Base-by-base conservation (phyloP, 2,888 invertebrate genomes). In the Isotomurus palustris region DNA sequence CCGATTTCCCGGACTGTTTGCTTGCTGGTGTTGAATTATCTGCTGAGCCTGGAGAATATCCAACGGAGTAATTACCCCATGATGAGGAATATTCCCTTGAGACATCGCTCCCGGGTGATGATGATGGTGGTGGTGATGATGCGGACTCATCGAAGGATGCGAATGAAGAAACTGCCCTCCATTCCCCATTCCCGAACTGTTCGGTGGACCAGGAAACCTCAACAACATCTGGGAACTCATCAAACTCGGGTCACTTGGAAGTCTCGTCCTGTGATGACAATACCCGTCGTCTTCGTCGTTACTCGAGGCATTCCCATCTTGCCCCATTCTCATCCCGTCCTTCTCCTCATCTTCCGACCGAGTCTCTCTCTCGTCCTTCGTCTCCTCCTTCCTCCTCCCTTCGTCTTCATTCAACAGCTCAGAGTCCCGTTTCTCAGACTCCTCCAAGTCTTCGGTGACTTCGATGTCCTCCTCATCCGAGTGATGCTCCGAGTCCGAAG, bases 391-490 rank as follows among this genome's bases (percentile, higher is more conserved):
- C 60, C n/a, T 56, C 40, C 21, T 53, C 32, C 22, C 41, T 19
- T 24, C 41, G 28, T 12, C 19, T 35, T 29, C 32, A 53, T 51
- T 47, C 3, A 47, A 43, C 44, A 43, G 29, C 28, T 52, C 47
- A 12, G 38, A 35, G 12, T 50, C 56, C 6, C 40, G n/a, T 45
- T 12, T 25, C 49, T 19, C 48, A 47, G 24, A 17, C 51, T 19
- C 38, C 35, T 24, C 25, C 22, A 4, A 53, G n/a, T 60, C 59
- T 43, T 64, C 64, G 0, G 60, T 58, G 14, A 64, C 67, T 36
- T 64, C 69, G 38, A 62, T 62, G 24, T 55, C 58, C 52, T 67
- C 63, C 35, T 62, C 62, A n/a, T n/a, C n/a, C n/a, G n/a, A n/a
- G n/a, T n/a, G n/a, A n/a, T n/a, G n/a, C 40, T 17, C n/a, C n/a